Conservation (phyloP, 2,888 invertebrate genomes). For the Agriotes lineatus region DNA sequence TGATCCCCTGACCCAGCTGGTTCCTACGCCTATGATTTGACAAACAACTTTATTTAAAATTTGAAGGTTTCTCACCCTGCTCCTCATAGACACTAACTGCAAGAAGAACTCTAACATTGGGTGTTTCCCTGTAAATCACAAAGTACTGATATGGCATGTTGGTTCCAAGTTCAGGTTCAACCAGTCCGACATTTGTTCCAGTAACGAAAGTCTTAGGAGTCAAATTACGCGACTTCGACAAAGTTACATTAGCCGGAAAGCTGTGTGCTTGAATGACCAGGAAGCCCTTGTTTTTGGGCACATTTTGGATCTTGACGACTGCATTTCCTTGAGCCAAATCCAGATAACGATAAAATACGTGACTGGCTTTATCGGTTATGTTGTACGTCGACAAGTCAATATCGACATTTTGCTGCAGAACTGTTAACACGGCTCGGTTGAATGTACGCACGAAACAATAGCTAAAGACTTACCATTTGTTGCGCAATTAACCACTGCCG, state of each 20-base stretch:
- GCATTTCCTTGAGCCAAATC: conserved; percentile 51
- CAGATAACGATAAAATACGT: conserved; percentile 54
- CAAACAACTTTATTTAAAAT: neutral
- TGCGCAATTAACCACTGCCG: neutral
- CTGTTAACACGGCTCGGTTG: no score
- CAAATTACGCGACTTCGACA: conserved; percentile 67
- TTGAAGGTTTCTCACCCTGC: conserved; percentile 44
- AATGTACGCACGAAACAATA: no score
- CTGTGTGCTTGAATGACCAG: conserved; percentile 76
- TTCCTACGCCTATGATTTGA: neutral
- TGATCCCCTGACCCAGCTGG: neutral
- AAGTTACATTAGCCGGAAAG: conserved; percentile 69
- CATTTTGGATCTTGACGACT: conserved; percentile 62
- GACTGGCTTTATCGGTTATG: conserved; percentile 47
- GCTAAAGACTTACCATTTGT: conserved; percentile 1
- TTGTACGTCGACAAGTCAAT: conserved; percentile 56
- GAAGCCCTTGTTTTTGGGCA: conserved; percentile 68
- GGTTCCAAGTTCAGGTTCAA: conserved; percentile 46
- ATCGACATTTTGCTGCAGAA: conserved; percentile 16
- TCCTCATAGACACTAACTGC: conserved; percentile 69
- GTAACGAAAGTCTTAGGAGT: conserved; percentile 62
- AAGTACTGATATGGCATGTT: conserved; percentile 59
- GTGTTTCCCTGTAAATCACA: conserved; percentile 63
- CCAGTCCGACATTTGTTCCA: conserved; percentile 76
- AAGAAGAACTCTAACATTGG: conserved; percentile 63